Percentiles rank a stretch among this genome's conserved stretches.
Evolutionary conservation across 2,113 vertebrate species (phyloP).

Genomic region (Erythrocebus patas): DNA sequence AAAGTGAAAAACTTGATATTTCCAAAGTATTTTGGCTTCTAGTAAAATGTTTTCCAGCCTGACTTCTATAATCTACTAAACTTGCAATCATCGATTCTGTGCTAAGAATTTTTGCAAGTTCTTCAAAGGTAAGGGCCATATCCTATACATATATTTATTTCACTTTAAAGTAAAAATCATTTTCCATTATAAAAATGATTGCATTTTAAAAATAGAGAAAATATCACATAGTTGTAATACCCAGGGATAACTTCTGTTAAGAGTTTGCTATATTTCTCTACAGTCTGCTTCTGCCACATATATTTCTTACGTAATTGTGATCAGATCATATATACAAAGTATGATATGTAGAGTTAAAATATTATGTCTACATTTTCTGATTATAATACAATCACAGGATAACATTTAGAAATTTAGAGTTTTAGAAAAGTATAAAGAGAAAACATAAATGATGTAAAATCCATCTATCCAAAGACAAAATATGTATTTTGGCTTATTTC

Average conservation of each 20-base stretch:
- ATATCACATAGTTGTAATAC: neutral
- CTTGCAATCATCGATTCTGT: neutral
- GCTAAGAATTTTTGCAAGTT: neutral
- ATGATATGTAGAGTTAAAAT: neutral
- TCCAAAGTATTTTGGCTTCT: conserved; percentile 16
- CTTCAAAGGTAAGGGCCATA: neutral
- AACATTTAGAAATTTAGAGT: neutral
- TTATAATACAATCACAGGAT: neutral
- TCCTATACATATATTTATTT: neutral
- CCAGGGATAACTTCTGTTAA: neutral
- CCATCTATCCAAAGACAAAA: neutral
- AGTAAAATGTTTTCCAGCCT: conserved; percentile 26
- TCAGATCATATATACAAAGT: neutral
- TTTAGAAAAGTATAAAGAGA: neutral
- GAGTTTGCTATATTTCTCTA: neutral
- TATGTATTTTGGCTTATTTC: neutral
- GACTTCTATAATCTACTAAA: neutral
- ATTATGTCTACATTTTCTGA: neutral
- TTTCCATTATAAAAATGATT: neutral
- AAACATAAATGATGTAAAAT: neutral
- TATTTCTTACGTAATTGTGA: neutral
- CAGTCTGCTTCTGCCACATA: neutral
- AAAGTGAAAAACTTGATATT: conserved; percentile 43
- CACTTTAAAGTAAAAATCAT: neutral
- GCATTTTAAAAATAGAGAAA: neutral